Conservation (phyloP, 2,888 invertebrate genomes). For the Rugalucina vietnamica region DNA sequence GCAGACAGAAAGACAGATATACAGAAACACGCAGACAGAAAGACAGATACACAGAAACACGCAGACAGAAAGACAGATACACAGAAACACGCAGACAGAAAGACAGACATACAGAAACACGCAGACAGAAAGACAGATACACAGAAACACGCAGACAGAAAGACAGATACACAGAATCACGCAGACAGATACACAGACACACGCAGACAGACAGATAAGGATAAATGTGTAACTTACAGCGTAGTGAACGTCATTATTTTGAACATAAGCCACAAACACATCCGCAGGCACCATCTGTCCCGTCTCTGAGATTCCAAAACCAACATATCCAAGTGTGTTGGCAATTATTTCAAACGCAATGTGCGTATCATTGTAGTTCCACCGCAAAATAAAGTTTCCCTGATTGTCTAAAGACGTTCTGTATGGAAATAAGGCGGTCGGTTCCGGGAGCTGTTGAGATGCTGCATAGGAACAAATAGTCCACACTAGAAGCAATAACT, state of each 20-base stretch:
- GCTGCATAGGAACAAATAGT: background rate
- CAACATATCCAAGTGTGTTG: slow-evolving; percentile 89
- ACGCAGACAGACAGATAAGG: too few species aligned
- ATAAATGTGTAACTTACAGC: too few species aligned
- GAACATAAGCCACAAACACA: slow-evolving; percentile 94
- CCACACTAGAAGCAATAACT: background rate
- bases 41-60: too few species aligned
- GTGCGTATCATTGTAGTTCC: slow-evolving; percentile 54
- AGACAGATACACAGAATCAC: too few species aligned
- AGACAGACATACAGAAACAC: too few species aligned
- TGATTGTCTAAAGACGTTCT: background rate
- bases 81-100: too few species aligned
- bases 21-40: too few species aligned
- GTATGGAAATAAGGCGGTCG: background rate
- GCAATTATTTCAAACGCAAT: slow-evolving; percentile 63
- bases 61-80: too few species aligned
- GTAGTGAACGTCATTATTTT: slow-evolving; percentile 56
- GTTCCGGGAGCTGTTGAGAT: background rate
- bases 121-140: too few species aligned
- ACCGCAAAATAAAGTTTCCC: slow-evolving; percentile 13
- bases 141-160: too few species aligned
- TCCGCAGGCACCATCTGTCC: slow-evolving; percentile 93
- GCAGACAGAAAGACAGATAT: too few species aligned
- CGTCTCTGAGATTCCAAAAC: slow-evolving; percentile 92
- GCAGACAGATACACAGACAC: too few species aligned